Evolutionary conservation across 2,113 vertebrate species (phyloP).

Genomic region (Sturnus vulgaris): DNA sequence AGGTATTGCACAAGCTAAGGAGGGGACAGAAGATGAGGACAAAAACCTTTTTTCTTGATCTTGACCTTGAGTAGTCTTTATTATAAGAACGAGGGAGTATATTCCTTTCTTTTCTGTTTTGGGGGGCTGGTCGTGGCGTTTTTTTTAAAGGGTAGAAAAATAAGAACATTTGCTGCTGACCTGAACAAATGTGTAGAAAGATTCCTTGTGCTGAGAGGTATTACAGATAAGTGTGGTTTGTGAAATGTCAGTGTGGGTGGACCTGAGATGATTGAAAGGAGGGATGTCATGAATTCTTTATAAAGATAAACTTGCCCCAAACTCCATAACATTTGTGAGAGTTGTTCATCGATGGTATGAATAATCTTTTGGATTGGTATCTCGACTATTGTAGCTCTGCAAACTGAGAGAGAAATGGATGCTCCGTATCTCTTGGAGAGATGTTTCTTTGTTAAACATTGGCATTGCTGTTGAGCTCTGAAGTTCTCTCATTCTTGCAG

Average conservation of each 20-base stretch:
- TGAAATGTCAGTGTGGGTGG: conserved; percentile 73
- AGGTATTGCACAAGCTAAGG: neutral
- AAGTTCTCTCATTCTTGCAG: neutral
- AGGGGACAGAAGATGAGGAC: neutral
- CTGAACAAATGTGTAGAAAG: conserved; percentile 67
- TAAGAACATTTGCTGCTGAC: conserved; percentile 65
- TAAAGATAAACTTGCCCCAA: conserved; percentile 45
- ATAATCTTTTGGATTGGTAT: conserved; percentile 31
- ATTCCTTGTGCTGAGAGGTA: conserved; percentile 44
- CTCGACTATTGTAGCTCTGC: neutral
- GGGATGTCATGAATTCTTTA: conserved; percentile 58
- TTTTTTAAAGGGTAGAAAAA: conserved; percentile 27
- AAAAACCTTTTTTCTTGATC: neutral
- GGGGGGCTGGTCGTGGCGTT: rapidly evolving
- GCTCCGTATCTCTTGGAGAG: neutral
- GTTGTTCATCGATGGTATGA: conserved; percentile 50
- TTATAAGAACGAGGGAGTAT: neutral
- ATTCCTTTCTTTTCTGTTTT: neutral
- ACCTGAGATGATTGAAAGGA: conserved; percentile 58
- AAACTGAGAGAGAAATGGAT: neutral
- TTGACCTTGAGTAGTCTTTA: conserved; percentile 45
- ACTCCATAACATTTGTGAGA: conserved; percentile 44
- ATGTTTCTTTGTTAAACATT: neutral
- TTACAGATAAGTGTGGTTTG: conserved; percentile 32
- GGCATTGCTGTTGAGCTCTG: neutral